These are phyloP conservation scores for Brenthis daphne DNA, from an alignment of 2,888 invertebrate species.

Conservation along the genomic window DNA sequence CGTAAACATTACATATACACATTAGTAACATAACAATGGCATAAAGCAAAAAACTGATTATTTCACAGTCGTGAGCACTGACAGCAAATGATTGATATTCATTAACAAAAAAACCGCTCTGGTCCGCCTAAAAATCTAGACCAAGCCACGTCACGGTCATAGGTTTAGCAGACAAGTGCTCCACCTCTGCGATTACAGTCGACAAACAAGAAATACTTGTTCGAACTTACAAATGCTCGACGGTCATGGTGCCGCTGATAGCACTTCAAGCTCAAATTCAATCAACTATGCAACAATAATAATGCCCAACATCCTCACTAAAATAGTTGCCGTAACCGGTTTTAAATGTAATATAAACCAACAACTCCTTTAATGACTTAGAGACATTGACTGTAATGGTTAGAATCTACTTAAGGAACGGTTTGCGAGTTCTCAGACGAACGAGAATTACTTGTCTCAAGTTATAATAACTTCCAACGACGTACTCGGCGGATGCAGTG, in stretches of 20 bases:
- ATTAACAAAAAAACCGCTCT: too few relatives aligned
- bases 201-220: conserved; percentile 56
- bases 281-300: conserved; percentile 19
- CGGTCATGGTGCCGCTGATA: conserved; percentile 43
- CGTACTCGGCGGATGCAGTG: conserved; percentile 42
- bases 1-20: too few relatives aligned
- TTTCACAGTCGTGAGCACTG: too few relatives aligned
- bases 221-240: conserved; percentile 46
- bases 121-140: too few relatives aligned
- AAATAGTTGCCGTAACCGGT: conserved; percentile 15
- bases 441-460: conserved; percentile 57
- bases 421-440: conserved; percentile 48
- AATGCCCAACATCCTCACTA: conserved; percentile 19
- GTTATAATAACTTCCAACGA: conserved; percentile 44
- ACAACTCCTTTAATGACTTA: conserved; percentile 13
- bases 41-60: too few relatives aligned
- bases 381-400: conserved; percentile 12
- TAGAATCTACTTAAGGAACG: conserved; percentile 22
- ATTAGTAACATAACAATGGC: too few relatives aligned
- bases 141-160: background rate
- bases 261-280: conserved; percentile 33
- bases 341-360: conserved; percentile 17
- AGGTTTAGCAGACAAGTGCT: conserved; percentile 4
- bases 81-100: too few relatives aligned
- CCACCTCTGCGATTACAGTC: conserved; percentile 6